Evolutionary conservation across 2,888 invertebrate genomes (phyloP).

Genomic region (Mermis nigrescens): DNA sequence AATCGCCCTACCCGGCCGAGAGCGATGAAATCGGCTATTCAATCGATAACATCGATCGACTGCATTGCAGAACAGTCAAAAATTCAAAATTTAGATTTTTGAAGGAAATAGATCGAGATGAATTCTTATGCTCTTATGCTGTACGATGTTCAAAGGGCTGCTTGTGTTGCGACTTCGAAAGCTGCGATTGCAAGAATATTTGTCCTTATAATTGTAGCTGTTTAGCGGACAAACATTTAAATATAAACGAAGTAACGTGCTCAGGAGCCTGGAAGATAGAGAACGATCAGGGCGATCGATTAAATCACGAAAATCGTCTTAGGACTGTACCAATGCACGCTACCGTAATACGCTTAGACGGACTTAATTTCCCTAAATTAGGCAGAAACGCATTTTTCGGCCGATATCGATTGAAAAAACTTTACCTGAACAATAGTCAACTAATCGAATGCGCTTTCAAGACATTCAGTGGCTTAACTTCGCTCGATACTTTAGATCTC

Average conservation of each 20-base stretch:
- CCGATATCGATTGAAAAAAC: constrained; percentile 18
- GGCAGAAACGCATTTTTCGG: constrained; percentile 64
- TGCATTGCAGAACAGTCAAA: not conserved
- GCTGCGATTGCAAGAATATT: constrained; percentile 77
- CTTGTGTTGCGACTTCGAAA: constrained; percentile 73
- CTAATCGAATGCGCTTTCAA: constrained; percentile 22
- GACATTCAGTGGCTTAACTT: constrained; percentile 25
- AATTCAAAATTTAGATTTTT: not conserved
- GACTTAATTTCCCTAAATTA: constrained; percentile 54
- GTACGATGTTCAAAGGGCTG: constrained; percentile 66
- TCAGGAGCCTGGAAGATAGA: not conserved
- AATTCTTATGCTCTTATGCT: constrained; percentile 52
- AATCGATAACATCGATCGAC: not conserved
- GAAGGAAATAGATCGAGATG: not conserved
- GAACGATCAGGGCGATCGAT: constrained; percentile 17
- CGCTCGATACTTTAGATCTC: constrained; percentile 23
- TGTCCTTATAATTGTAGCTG: constrained; percentile 62
- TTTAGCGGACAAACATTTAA: constrained; percentile 54
- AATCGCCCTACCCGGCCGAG: too few relatives aligned
- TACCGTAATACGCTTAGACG: constrained; percentile 65
- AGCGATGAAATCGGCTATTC: too few relatives aligned
- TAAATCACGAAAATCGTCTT: too few relatives aligned
- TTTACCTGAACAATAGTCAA: constrained; percentile 23
- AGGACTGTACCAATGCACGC: constrained; percentile 73
- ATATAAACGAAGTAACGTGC: constrained; percentile 40